Conservation (phyloP, 2,888 invertebrate genomes). For the Drosophila kanekoi region DNA sequence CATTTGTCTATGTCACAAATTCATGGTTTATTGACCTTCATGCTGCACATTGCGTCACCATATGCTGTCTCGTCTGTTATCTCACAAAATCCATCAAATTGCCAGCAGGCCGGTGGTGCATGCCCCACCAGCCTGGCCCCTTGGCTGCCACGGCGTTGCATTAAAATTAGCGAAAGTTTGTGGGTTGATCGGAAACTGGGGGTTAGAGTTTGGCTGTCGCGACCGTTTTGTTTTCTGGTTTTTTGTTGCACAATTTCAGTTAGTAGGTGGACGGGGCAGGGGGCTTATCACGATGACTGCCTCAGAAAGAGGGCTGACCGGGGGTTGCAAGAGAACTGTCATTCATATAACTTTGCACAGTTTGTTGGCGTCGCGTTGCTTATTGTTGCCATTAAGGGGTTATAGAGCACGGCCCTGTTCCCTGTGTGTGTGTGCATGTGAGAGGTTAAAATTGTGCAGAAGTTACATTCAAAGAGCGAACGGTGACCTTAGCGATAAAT, state of each 20-base stretch:
- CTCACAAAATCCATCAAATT: slow-evolving; percentile 50
- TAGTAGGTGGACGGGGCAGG: slow-evolving; percentile 1
- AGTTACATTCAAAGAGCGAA: not conserved
- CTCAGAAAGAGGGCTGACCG: not conserved
- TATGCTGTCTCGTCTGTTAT: slow-evolving; percentile 40
- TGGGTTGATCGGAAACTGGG: slow-evolving; percentile 2
- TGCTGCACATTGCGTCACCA: slow-evolving; percentile 58
- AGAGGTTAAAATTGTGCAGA: not conserved
- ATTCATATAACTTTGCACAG: slow-evolving; percentile 40
- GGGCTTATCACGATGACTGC: not conserved
- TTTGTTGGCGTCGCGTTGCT: slow-evolving; percentile 27
- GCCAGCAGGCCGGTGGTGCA: slow-evolving; percentile 34
- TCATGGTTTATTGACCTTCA: slow-evolving; percentile 63
- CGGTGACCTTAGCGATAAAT: slow-evolving; percentile 4
- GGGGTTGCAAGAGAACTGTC: slow-evolving; percentile 20
- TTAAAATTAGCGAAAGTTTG: slow-evolving; percentile 53
- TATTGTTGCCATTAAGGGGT: slow-evolving; percentile 36
- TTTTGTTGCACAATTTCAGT: slow-evolving; percentile 6
- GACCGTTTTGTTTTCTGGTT: not conserved
- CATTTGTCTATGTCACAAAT: slow-evolving; percentile 7
- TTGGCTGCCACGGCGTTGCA: slow-evolving; percentile 18
- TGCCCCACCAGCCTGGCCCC: slow-evolving; percentile 15
- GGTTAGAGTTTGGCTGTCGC: slow-evolving; percentile 4
- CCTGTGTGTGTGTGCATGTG: not conserved
- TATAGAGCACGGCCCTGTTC: slow-evolving; percentile 32